phyloP scores from a whole-genome alignment of 2,888 invertebrate genomes.

The Globia sparganii region DNA sequence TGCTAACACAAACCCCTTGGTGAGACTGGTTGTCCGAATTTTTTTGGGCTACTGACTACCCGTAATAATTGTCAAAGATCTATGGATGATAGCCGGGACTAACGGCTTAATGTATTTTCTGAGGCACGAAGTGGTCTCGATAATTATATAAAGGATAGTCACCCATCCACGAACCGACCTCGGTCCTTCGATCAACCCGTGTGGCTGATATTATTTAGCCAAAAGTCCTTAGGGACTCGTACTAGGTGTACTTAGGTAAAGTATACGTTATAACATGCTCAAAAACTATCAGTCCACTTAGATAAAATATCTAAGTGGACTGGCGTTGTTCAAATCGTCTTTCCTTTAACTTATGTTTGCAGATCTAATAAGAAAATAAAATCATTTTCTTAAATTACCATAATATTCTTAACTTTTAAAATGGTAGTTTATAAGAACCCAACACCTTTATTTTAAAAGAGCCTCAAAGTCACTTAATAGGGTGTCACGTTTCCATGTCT shows the following conservation, averaged over 20 bases:
- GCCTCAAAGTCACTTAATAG: constrained; percentile 9
- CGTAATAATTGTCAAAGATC: not conserved
- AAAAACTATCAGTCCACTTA: not conserved
- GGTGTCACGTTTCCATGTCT: constrained; percentile 24
- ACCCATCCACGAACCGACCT: not conserved
- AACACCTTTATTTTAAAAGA: constrained; percentile 12
- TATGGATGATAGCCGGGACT: not conserved
- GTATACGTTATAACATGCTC: not conserved
- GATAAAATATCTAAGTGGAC: no score
- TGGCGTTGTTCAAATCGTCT: not conserved
- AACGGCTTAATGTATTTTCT: not conserved
- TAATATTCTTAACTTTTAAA: constrained; percentile 13
- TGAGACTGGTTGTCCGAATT: not conserved
- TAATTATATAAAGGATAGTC: not conserved
- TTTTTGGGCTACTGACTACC: not conserved
- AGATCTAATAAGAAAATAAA: constrained; percentile 9
- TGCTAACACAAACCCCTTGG: not conserved
- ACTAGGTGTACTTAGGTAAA: not conserved
- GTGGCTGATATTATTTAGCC: not conserved
- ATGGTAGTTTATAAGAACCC: constrained; percentile 15
- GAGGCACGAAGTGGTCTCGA: not conserved
- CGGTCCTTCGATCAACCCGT: not conserved
- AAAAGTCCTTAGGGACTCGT: not conserved
- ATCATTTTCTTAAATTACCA: constrained; percentile 18
- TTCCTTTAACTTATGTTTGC: not conserved